Percentiles rank a stretch among this genome's conserved stretches.
These are phyloP conservation scores for Drosophila arawakana DNA, from an alignment of 1,140 invertebrate genomes.

Conservation along the genomic window DNA sequence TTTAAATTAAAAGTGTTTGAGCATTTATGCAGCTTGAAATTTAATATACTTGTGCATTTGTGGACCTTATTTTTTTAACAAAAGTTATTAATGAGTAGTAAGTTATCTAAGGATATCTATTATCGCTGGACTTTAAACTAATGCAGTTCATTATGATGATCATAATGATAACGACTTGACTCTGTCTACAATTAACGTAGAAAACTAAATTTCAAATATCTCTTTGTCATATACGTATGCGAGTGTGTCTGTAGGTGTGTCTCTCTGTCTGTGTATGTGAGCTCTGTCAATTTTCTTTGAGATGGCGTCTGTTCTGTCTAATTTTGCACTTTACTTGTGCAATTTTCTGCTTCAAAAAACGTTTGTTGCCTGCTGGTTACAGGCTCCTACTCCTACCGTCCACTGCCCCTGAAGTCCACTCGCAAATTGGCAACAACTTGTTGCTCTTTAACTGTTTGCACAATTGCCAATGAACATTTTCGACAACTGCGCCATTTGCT, in stretches of 20 bases:
- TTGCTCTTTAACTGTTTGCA: conserved; percentile 50
- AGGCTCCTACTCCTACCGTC: conserved; percentile 1
- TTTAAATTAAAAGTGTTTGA: neutral
- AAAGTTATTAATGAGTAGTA: neutral
- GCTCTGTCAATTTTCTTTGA: conserved; percentile 50
- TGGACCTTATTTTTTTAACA: neutral
- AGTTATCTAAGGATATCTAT: conserved; percentile 4
- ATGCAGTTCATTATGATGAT: conserved; percentile 1
- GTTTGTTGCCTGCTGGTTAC: conserved; percentile 34
- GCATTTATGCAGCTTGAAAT: neutral
- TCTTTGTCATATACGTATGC: conserved; percentile 7
- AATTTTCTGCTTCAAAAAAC: conserved; percentile 58
- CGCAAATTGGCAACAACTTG: conserved; percentile 53
- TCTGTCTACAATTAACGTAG: conserved; percentile 63
- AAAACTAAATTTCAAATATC: conserved; percentile 57
- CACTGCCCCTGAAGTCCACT: neutral
- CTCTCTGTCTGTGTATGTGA: conserved; percentile 3
- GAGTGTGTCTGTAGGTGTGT: conserved; percentile 25
- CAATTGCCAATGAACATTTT: conserved; percentile 61
- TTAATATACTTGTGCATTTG: neutral
- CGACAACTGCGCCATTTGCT: conserved; percentile 57
- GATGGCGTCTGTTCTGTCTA: conserved; percentile 40
- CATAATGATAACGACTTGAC: too few species aligned
- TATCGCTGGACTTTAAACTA: conserved; percentile 3
- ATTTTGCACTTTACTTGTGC: conserved; percentile 66